A percentile compares a stretch with the other conserved stretches of the same genome.
These are phyloP conservation scores for Drosophila takahashii DNA, from an alignment of 1,140 invertebrate species.

Conservation along the genomic window DNA sequence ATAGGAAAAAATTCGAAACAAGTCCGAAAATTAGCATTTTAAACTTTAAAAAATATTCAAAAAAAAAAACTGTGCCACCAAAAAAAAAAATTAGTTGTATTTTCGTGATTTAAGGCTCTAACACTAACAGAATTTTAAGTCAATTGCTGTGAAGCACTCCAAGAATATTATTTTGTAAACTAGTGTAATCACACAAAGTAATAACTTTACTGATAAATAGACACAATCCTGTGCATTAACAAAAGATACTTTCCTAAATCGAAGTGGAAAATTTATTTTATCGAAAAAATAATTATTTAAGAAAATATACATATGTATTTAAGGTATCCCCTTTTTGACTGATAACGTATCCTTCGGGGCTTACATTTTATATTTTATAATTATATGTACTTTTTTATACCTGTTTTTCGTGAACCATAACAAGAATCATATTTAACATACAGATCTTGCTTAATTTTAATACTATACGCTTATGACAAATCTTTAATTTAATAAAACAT, in stretches of 20 bases:
- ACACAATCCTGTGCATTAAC: slow-evolving; percentile 8
- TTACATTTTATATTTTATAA: slow-evolving; percentile 4
- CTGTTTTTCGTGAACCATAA: not conserved
- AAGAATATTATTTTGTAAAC: not conserved
- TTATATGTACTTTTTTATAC: slow-evolving; percentile 6
- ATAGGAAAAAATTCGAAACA: too few relatives aligned
- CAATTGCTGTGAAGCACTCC: too few relatives aligned
- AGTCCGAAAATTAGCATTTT: too few relatives aligned
- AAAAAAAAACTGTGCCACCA: too few relatives aligned
- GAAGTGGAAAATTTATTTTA: not conserved
- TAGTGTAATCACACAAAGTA: not conserved
- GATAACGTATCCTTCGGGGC: slow-evolving; percentile 22
- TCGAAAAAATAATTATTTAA: not conserved
- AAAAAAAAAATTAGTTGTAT: too few relatives aligned
- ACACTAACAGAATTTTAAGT: too few relatives aligned
- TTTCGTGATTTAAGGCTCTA: too few relatives aligned
- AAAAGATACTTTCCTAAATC: not conserved
- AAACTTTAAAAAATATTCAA: too few relatives aligned
- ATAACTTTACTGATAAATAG: not conserved
- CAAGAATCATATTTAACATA: slow-evolving; percentile 1
- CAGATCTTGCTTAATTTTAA: not conserved
- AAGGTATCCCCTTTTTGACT: slow-evolving; percentile 16
- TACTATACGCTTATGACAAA: not conserved
- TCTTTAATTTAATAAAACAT: not conserved
- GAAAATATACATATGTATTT: not conserved